Percentiles rank a stretch among this genome's conserved stretches.
These are phyloP conservation scores for Anthrax anthrax DNA, from an alignment of 2,888 invertebrate genomes.

Conservation along the genomic window DNA sequence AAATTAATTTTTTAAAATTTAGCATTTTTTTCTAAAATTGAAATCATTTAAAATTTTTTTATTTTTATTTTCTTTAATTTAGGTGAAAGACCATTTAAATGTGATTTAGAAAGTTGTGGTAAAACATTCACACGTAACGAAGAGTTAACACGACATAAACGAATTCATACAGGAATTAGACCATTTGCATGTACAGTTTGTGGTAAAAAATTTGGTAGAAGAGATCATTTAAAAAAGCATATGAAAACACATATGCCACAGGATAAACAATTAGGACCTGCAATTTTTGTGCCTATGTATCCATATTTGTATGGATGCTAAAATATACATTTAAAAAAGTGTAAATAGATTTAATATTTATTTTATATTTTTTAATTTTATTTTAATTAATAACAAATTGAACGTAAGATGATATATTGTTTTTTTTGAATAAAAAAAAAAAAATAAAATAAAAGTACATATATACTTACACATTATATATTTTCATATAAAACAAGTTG, in stretches of 20 bases:
- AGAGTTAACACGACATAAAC: conserved; percentile 78
- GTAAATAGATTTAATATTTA: not conserved
- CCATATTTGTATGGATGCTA: conserved; percentile 46
- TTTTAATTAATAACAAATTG: no score
- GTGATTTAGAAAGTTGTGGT: conserved; percentile 70
- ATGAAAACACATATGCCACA: conserved; percentile 63
- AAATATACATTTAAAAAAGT: no score
- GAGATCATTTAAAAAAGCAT: conserved; percentile 91
- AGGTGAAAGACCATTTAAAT: conserved; percentile 79
- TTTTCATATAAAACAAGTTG: no score
- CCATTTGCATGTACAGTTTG: conserved; percentile 79
- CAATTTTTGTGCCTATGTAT: conserved; percentile 45
- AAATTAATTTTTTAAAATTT: not conserved
- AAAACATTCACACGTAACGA: conserved; percentile 87
- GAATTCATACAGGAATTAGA: conserved; percentile 75
- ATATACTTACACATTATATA: no score
- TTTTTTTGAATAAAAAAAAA: no score
- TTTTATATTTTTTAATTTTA: not conserved
- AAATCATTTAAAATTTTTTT: not conserved
- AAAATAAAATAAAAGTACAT: no score
- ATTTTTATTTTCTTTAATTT: conserved; percentile 6
- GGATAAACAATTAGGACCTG: conserved; percentile 46
- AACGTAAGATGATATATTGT: no score
- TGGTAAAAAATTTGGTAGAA: conserved; percentile 82
- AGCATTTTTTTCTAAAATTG: not conserved